Evolutionary conservation across 2,797 vertebrate genomes (phyloP).

Genomic region (Pteronotus mesoamericanus): DNA sequence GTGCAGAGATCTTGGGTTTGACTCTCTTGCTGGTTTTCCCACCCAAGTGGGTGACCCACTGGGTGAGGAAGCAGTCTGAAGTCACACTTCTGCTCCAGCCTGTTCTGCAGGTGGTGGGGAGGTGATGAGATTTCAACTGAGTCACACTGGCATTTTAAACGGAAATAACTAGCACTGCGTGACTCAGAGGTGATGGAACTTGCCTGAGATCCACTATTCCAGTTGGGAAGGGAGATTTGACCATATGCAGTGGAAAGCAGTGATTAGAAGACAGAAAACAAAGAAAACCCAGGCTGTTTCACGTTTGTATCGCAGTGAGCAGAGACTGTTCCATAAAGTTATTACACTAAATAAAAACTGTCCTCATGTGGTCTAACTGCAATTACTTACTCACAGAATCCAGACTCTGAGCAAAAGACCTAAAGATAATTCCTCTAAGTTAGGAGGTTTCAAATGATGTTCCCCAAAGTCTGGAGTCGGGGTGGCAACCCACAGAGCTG

Average conservation of each 20-base stretch:
- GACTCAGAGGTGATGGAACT: neutral
- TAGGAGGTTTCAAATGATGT: neutral
- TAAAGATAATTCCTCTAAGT: neutral
- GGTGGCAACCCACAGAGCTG: neutral
- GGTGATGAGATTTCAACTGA: neutral
- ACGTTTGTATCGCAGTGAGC: neutral
- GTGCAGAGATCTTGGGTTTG: neutral
- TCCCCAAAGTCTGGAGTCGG: neutral
- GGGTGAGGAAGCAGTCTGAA: neutral
- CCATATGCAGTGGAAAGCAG: neutral
- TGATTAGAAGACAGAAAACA: neutral
- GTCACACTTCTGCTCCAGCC: neutral
- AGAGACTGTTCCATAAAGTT: neutral
- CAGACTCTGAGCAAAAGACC: neutral
- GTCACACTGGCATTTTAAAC: neutral
- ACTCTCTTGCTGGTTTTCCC: neutral
- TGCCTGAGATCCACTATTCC: neutral
- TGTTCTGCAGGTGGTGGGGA: neutral
- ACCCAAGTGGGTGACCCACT: neutral
- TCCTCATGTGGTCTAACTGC: neutral
- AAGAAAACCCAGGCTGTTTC: neutral
- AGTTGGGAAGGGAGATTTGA: neutral
- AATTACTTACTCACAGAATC: neutral
- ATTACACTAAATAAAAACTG: neutral
- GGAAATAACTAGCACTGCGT: neutral